These are phyloP conservation scores for Drosophila baimaii DNA, from an alignment of 1,140 invertebrate genomes.

Conservation along the genomic window DNA sequence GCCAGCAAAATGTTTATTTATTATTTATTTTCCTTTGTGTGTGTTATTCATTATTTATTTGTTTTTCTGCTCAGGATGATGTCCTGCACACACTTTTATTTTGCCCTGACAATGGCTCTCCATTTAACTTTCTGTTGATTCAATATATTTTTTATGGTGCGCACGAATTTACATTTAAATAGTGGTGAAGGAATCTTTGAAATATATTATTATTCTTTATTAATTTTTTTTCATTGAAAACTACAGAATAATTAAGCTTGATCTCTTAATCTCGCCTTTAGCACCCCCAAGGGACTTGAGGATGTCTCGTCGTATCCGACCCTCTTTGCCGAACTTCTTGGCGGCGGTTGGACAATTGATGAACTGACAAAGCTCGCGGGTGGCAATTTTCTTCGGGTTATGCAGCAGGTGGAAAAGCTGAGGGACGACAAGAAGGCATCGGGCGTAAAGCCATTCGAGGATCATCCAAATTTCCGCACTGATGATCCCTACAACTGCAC, in stretches of 20 bases:
- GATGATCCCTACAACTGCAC: conserved; percentile 84
- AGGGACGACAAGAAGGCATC: conserved; percentile 77
- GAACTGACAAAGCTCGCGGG: conserved; percentile 95
- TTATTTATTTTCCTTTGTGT: conserved; percentile 73
- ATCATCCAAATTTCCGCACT: conserved; percentile 82
- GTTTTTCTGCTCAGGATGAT: conserved; percentile 30
- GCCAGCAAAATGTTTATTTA: conserved; percentile 59
- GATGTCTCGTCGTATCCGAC: conserved; percentile 96
- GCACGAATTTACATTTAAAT: conserved; percentile 44
- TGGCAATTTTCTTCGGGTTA: conserved; percentile 92
- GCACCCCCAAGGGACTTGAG: conserved; percentile 93
- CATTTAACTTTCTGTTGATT: conserved; percentile 9
- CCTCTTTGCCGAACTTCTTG: conserved; percentile 92
- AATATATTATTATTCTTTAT: conserved; percentile 7
- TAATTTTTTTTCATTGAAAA: background rate
- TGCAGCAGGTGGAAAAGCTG: conserved; percentile 86
- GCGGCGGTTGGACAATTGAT: conserved; percentile 91
- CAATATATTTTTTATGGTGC: conserved; percentile 40
- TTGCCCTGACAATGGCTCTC: background rate
- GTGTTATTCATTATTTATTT: conserved; percentile 59
- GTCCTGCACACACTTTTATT: conserved; percentile 1
- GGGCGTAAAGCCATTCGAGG: conserved; percentile 78
- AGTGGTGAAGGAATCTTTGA: conserved; percentile 24
- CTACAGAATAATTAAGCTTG: background rate
- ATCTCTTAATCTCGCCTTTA: conserved; percentile 79